A percentile compares a stretch with the other conserved stretches of the same genome.
Evolutionary conservation across 2,797 vertebrate genomes (phyloP).

Genomic region (Carcharodon carcharias): DNA sequence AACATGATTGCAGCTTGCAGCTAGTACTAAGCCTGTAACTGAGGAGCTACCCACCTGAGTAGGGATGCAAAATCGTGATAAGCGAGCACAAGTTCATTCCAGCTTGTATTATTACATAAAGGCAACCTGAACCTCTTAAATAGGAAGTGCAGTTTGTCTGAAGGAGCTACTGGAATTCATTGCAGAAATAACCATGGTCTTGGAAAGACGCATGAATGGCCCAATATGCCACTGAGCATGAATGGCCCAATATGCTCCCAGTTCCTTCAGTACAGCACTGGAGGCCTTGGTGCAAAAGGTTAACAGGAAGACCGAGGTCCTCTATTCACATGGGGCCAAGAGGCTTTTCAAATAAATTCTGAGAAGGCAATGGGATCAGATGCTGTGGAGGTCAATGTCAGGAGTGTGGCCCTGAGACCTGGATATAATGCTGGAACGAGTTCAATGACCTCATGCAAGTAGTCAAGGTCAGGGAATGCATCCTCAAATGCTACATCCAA

Average conservation of each 20-base stretch:
- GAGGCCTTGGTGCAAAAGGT: background rate
- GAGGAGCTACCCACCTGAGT: background rate
- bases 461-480: background rate
- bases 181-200: background rate
- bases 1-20: background rate
- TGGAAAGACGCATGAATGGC: background rate
- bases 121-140: background rate
- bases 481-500: background rate
- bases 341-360: background rate
- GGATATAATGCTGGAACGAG: background rate
- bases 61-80: background rate
- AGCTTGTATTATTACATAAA: background rate
- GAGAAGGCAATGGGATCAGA: background rate
- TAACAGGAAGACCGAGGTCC: background rate
- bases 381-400: background rate
- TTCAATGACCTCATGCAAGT: background rate
- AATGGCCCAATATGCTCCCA: background rate
- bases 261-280: background rate
- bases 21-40: background rate
- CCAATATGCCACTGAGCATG: background rate
- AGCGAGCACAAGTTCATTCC: background rate
- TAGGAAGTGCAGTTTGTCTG: background rate
- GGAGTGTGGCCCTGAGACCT: background rate
- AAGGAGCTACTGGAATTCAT: background rate
- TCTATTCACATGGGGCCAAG: background rate